Conservation (phyloP, 2,888 invertebrate genomes). For the Molorchus minor region DNA sequence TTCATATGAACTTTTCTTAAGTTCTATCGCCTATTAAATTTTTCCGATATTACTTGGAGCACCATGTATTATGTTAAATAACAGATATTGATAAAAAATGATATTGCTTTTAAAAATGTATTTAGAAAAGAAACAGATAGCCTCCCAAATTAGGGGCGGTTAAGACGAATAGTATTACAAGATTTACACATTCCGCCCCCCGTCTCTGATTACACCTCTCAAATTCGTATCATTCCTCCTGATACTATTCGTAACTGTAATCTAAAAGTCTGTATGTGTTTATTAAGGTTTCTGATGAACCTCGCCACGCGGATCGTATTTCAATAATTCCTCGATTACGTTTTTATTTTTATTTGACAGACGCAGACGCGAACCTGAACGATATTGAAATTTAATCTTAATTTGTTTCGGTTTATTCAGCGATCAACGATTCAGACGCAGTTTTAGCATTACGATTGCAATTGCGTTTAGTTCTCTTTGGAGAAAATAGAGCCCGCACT, state of each 20-base stretch:
- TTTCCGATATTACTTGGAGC: too few species aligned
- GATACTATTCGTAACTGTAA: too few species aligned
- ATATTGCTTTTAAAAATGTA: too few species aligned
- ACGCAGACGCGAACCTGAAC: neutral
- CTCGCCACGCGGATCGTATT: conserved; percentile 24
- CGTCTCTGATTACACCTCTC: conserved; percentile 28
- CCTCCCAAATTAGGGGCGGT: conserved; percentile 27
- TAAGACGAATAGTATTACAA: conserved; percentile 16
- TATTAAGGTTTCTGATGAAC: conserved; percentile 18
- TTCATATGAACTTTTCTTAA: too few species aligned
- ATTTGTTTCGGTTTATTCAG: neutral
- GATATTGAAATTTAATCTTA: neutral
- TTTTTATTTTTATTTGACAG: neutral
- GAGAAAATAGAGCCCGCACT: conserved; percentile 44
- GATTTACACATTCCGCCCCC: conserved; percentile 29
- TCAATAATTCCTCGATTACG: conserved; percentile 2
- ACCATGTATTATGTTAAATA: too few species aligned
- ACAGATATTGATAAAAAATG: too few species aligned
- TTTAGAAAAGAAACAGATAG: too few species aligned
- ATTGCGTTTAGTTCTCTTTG: conserved; percentile 6
- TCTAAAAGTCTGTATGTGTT: conserved; percentile 17
- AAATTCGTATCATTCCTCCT: conserved; percentile 16
- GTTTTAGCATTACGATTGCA: neutral
- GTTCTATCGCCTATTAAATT: too few species aligned
- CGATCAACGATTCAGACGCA: neutral